phyloP scores from a whole-genome alignment of 2,113 vertebrate genomes.

The Triplophysa siluroides region DNA sequence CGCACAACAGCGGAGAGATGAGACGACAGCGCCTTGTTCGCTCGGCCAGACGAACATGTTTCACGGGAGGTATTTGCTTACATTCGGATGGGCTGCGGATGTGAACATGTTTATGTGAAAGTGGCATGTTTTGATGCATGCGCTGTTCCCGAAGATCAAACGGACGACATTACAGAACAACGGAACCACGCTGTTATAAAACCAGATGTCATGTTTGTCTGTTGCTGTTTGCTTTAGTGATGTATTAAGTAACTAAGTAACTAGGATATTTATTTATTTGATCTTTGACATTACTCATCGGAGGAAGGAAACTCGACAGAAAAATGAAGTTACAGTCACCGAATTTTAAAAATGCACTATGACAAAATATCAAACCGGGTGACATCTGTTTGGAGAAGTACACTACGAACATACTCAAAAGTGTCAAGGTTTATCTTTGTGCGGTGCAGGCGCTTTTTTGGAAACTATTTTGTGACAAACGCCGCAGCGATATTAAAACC shows the following conservation, averaged over 20 bases:
- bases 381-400: no score
- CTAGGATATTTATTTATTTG: background rate
- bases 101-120: slow-evolving; percentile 41
- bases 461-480: no score
- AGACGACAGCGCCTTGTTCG: slow-evolving; percentile 37
- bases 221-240: slow-evolving; percentile 1
- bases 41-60: slow-evolving; percentile 45
- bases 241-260: background rate
- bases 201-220: background rate
- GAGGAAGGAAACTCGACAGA: background rate
- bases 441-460: no score
- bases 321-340: no score
- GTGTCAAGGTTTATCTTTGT: no score
- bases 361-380: no score
- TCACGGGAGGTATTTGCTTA: slow-evolving; percentile 56
- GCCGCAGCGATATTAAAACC: no score
- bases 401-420: no score
- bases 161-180: background rate
- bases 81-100: slow-evolving; percentile 44
- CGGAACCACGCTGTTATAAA: background rate
- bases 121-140: slow-evolving; percentile 43
- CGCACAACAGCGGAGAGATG: slow-evolving; percentile 42
- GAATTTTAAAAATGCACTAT: no score
- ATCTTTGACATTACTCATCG: background rate
- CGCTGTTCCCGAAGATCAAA: slow-evolving; percentile 26